Evolutionary conservation across 2,113 vertebrate species (phyloP).

Genomic region (Clinocottus analis): DNA sequence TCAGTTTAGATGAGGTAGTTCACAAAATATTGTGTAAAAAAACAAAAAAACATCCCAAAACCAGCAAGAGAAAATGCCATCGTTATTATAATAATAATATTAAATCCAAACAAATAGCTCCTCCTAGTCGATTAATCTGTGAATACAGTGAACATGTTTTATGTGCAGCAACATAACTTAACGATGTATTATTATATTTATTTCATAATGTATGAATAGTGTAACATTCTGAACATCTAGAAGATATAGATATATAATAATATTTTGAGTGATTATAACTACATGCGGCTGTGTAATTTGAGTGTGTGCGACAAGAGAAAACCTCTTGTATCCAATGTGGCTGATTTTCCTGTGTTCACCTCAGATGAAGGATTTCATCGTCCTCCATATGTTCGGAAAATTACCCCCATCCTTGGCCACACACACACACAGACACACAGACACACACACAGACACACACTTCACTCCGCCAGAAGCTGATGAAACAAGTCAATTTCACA

Average conservation of each 20-base stretch:
- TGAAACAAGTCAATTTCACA: constrained; percentile 62
- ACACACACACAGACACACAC: constrained; percentile 18
- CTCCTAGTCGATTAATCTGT: not conserved
- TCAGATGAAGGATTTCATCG: constrained; percentile 29
- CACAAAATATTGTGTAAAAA: too few relatives aligned
- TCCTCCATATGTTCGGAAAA: constrained; percentile 54
- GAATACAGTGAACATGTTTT: not conserved
- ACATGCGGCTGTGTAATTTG: too few relatives aligned
- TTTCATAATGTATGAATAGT: too few relatives aligned
- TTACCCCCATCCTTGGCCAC: constrained; percentile 29
- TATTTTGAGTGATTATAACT: too few relatives aligned
- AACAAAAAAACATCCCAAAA: too few relatives aligned
- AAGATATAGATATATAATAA: too few relatives aligned
- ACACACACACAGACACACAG: not conserved
- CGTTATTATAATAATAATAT: not conserved
- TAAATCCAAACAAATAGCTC: not conserved
- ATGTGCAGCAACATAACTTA: not conserved
- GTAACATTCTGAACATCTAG: too few relatives aligned
- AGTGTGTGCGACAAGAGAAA: not conserved
- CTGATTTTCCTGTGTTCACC: constrained; percentile 46
- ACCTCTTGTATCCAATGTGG: constrained; percentile 40
- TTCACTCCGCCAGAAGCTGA: constrained; percentile 47
- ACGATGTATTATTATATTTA: too few relatives aligned
- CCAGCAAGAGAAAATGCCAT: too few relatives aligned
- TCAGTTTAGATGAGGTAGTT: too few relatives aligned